Conservation (phyloP, 2,888 invertebrate species). For the Philopedon plagiatum region DNA sequence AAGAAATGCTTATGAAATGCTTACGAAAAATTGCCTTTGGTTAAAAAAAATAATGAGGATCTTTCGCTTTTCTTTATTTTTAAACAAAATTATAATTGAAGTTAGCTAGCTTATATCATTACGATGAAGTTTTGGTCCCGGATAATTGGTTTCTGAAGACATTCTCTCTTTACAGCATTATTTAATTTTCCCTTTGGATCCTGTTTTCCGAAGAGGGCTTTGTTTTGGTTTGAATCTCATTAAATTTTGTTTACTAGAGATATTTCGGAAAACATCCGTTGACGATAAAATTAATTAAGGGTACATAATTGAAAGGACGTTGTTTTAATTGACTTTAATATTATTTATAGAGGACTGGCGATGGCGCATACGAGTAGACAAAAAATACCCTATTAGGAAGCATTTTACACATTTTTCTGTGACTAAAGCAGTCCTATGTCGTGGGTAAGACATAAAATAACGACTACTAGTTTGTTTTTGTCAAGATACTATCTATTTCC, state of each 20-base stretch:
- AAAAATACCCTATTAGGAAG: too few relatives aligned
- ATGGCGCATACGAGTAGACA: too few relatives aligned
- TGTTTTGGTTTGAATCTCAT: conserved; percentile 38
- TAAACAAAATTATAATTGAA: not conserved
- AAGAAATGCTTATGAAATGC: too few relatives aligned
- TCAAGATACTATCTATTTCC: too few relatives aligned
- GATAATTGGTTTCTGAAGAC: conserved; percentile 31
- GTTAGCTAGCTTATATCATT: not conserved
- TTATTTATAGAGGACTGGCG: too few relatives aligned
- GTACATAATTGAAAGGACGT: conserved; percentile 1
- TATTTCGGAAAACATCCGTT: conserved; percentile 26
- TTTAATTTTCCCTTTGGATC: conserved; percentile 30
- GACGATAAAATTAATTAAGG: conserved; percentile 33
- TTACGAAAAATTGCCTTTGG: too few relatives aligned
- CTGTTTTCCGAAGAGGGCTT: conserved; percentile 31
- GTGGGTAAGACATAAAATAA: too few relatives aligned
- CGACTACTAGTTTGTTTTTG: too few relatives aligned
- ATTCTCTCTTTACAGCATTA: conserved; percentile 25
- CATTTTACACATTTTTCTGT: too few relatives aligned
- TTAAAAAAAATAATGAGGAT: too few relatives aligned
- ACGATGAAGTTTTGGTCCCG: conserved; percentile 1
- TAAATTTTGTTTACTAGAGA: conserved; percentile 40
- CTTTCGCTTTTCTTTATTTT: not conserved
- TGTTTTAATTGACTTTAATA: conserved; percentile 12
- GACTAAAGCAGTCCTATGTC: too few relatives aligned